A percentile compares a stretch with the other conserved stretches of the same genome.
Conservation (phyloP, 2,797 vertebrate genomes). For the Neomorphus geoffroyi region DNA sequence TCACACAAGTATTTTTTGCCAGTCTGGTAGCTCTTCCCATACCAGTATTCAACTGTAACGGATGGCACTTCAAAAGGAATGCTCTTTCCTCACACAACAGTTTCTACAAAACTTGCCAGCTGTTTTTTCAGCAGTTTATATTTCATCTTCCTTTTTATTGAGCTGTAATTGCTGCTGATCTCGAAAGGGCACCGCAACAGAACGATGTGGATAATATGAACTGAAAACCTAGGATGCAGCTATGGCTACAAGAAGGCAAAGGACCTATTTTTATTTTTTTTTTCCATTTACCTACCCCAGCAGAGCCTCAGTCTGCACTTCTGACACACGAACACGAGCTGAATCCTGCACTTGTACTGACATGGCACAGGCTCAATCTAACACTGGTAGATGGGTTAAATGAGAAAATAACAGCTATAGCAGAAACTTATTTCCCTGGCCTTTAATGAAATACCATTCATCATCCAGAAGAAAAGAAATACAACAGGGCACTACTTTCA, state of each 20-base stretch:
- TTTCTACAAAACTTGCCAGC: background rate
- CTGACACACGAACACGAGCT: background rate
- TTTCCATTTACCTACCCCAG: background rate
- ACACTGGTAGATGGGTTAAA: background rate
- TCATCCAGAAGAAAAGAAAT: background rate
- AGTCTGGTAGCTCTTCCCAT: background rate
- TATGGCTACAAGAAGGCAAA: background rate
- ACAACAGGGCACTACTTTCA: background rate
- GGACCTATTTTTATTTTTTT: background rate
- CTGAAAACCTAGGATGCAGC: background rate
- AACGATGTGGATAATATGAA: background rate
- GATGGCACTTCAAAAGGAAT: background rate
- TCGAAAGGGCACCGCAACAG: background rate
- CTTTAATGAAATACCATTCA: background rate
- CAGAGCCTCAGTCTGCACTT: background rate
- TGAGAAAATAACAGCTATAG: background rate
- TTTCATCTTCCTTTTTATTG: background rate
- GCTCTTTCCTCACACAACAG: background rate
- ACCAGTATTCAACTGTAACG: background rate
- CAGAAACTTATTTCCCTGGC: background rate
- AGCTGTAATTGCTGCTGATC: background rate
- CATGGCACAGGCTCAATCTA: background rate
- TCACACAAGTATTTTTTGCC: rapidly evolving
- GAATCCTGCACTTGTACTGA: background rate
- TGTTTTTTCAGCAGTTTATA: background rate